A percentile compares a stretch with the other conserved stretches of the same genome.
Conservation (phyloP, 2,113 vertebrate species). For the Oryzias curvinotus region DNA sequence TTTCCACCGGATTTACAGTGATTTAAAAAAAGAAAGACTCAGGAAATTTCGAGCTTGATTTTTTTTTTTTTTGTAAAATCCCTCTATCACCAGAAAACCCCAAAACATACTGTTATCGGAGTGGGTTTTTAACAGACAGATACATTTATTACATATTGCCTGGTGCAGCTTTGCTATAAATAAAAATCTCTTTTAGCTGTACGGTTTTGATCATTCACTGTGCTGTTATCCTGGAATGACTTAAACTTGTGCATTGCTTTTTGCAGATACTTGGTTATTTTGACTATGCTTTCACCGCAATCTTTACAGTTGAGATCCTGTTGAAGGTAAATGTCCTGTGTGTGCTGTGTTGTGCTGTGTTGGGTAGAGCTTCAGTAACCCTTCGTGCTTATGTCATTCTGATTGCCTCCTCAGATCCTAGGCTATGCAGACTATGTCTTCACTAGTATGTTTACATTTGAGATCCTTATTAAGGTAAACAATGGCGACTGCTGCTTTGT, state of each 20-base stretch:
- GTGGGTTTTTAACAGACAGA: too few relatives aligned
- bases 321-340: constrained; percentile 91
- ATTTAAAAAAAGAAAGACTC: too few relatives aligned
- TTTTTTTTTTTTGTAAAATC: too few relatives aligned
- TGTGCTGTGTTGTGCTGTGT: constrained; percentile 60
- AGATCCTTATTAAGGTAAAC: constrained; percentile 98
- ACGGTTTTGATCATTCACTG: constrained; percentile 20
- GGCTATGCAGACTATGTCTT: constrained; percentile 99
- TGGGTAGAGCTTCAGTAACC: constrained; percentile 70
- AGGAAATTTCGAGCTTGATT: too few relatives aligned
- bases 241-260: constrained; percentile 80
- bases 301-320: constrained; percentile 99
- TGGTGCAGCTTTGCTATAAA: constrained; percentile 6
- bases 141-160: neutral
- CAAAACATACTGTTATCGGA: too few relatives aligned
- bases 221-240: constrained; percentile 43
- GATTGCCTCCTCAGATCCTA: constrained; percentile 95
- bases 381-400: constrained; percentile 74
- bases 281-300: constrained; percentile 99
- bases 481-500: constrained; percentile 47
- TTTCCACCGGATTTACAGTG: too few relatives aligned
- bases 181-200: neutral
- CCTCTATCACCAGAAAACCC: too few relatives aligned
- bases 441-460: constrained; percentile 99
- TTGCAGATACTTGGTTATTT: constrained; percentile 99